These are phyloP conservation scores for Coilia nasus DNA, from an alignment of 2,797 vertebrate genomes.

Conservation along the genomic window DNA sequence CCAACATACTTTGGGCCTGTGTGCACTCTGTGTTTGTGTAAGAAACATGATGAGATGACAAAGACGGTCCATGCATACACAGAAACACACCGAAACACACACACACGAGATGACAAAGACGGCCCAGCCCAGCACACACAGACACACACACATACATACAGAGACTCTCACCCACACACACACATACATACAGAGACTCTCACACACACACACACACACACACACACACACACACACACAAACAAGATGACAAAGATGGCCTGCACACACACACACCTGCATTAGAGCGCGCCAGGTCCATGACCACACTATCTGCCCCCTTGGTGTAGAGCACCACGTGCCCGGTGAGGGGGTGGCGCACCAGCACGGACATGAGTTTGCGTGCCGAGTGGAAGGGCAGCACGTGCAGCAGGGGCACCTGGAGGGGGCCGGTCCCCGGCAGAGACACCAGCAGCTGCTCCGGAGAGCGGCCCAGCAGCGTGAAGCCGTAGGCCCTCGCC, in stretches of 20 bases:
- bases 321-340: constrained; percentile 91
- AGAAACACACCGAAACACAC: too few species aligned
- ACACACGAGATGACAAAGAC: too few species aligned
- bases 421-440: constrained; percentile 78
- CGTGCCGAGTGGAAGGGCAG: constrained; percentile 90
- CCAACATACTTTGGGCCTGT: too few species aligned
- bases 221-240: neutral
- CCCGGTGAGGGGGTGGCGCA: constrained; percentile 87
- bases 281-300: constrained; percentile 76
- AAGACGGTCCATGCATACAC: too few species aligned
- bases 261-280: constrained; percentile 30
- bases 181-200: neutral
- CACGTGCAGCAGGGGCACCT: constrained; percentile 84
- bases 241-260: neutral
- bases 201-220: neutral
- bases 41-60: too few species aligned
- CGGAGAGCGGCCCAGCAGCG: constrained; percentile 81
- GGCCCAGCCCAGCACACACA: too few species aligned
- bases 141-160: neutral
- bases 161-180: neutral
- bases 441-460: constrained; percentile 84
- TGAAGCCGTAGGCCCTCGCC: constrained; percentile 85
- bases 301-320: constrained; percentile 90
- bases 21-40: too few species aligned
- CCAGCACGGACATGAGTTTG: constrained; percentile 94